Evolutionary conservation across 1,140 invertebrate genomes (phyloP), one percentile per base, ranked within the genome.

Genomic region (Drosophila pandora): DNA sequence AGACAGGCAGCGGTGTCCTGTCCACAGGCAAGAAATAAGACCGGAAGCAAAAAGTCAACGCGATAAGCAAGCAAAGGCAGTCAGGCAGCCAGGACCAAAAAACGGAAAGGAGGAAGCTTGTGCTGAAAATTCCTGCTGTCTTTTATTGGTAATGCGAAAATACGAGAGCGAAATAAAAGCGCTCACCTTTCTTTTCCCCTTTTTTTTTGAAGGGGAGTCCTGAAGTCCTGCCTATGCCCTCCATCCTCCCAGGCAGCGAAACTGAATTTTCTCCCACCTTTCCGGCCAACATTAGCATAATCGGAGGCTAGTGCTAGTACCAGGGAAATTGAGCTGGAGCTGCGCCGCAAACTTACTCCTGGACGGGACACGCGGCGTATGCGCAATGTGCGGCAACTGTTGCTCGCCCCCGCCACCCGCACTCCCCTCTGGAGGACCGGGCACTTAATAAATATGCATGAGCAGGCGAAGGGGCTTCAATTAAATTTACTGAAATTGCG

Each of bases 1-100:
- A 37, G 34, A 37, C 28, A 53, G 10, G 10, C 63, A 49, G 58
- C 57, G 59, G 52, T 55, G 72, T 69, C 49, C 61, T 68, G 62
- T 74, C 76, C 76, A 68, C 50, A 60, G 50, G 74, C 56, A 64
- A 78, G 72, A 68, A 75, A 52, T 64, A 69, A 71, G 75, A 88
- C 82, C 82, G 82, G 82, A 87, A 83, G 75, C 82, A 76, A 67
- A 75, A 88, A 87, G 83, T 87, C 82, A 88, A 79, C 64, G 83
- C 79, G 82, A 87, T 87, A 87, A 85, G 81, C 74, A 77, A 55
- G 23, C 58, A 21, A 28, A 10, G 23, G 25, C 21, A n/a, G 47
- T 0, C 32, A 2, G n/a, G 48, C 6, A 32, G 48, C 0, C 25
- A 32, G 32, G 13, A 8, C 13, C 39, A n/a, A 41, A n/a, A 41